These are phyloP conservation scores for Rhagoletis zephyria DNA, from an alignment of 1,140 invertebrate species.

Conservation along the genomic window DNA sequence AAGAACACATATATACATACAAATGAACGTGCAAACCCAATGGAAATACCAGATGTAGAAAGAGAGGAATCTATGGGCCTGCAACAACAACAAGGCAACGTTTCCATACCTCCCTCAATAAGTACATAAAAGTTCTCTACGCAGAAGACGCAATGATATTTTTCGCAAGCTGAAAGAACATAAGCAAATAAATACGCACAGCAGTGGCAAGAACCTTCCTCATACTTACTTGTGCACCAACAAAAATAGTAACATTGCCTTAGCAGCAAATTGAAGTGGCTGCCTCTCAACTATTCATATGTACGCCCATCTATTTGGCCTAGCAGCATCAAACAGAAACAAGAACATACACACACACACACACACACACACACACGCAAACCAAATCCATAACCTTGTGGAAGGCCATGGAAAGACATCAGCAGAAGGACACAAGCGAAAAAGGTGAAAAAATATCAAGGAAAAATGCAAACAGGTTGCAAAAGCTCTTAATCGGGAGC, in stretches of 20 bases:
- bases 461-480: constrained; percentile 54
- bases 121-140: background rate
- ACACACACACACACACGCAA: background rate
- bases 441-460: constrained; percentile 27
- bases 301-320: background rate
- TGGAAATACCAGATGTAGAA: background rate
- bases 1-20: too few relatives aligned
- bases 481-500: constrained; percentile 40
- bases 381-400: constrained; percentile 44
- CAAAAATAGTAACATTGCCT: background rate
- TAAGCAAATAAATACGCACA: background rate
- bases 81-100: background rate
- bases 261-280: too few relatives aligned
- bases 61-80: background rate
- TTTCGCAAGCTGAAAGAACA: background rate
- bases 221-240: background rate
- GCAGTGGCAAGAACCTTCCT: background rate
- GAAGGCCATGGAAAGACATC: constrained; percentile 53
- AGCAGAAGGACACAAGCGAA: constrained; percentile 20
- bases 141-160: background rate
- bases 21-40: background rate
- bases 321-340: background rate
- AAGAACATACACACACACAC: background rate
- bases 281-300: background rate
- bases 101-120: background rate